Evolutionary conservation across 2,113 vertebrate species (phyloP).

Genomic region (Reinhardtius hippoglossoides): DNA sequence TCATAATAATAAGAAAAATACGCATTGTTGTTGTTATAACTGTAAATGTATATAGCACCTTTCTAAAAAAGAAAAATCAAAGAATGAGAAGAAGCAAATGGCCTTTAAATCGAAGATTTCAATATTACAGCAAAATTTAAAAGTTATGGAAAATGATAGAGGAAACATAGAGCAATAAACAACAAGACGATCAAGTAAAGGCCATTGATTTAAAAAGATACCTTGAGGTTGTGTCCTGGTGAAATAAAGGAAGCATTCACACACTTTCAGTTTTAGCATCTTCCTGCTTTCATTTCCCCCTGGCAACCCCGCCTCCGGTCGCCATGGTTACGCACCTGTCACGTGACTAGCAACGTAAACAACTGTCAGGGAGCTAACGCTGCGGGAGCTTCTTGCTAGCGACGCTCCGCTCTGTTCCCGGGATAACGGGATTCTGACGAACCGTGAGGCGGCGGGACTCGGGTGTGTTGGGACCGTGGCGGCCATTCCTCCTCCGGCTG

Average conservation of each 20-base stretch:
- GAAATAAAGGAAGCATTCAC: no score
- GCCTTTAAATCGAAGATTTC: no score
- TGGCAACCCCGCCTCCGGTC: slow-evolving; percentile 38
- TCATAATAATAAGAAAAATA: no score
- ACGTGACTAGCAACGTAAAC: slow-evolving; percentile 73
- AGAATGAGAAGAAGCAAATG: no score
- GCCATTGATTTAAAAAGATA: no score
- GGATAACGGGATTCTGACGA: neutral
- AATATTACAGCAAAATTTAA: no score
- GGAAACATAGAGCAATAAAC: no score
- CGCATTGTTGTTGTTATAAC: no score
- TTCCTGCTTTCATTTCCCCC: neutral
- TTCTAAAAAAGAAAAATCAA: neutral
- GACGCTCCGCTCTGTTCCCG: neutral
- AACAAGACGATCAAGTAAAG: no score
- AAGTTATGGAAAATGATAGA: no score
- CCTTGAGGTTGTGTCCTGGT: no score
- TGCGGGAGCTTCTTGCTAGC: slow-evolving; percentile 15
- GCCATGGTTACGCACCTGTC: slow-evolving; percentile 62
- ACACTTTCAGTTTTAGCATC: neutral
- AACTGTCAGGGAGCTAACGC: slow-evolving; percentile 28
- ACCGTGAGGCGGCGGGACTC: neutral
- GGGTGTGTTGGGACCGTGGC: slow-evolving; percentile 16
- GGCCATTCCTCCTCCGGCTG: neutral
- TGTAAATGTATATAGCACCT: neutral